phyloP scores from a whole-genome alignment of 2,113 vertebrate genomes.

The Eretmochelys imbricata region DNA sequence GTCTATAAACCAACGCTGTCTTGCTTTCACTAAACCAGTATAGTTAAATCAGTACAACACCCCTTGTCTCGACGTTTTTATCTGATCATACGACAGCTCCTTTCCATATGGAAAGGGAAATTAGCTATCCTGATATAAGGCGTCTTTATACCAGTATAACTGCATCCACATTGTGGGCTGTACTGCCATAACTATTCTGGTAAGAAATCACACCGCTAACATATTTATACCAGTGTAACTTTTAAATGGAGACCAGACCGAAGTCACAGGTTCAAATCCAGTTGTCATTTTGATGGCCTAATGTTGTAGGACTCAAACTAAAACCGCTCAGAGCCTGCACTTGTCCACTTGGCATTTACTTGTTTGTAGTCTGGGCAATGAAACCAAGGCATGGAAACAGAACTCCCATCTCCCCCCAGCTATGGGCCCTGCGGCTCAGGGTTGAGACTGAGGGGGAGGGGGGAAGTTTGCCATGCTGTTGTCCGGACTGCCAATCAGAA shows the following conservation, averaged over 20 bases:
- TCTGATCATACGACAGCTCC: not conserved
- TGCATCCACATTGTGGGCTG: not conserved
- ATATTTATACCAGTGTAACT: not conserved
- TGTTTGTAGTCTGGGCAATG: not conserved
- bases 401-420: not conserved
- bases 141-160: not conserved
- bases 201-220: not conserved
- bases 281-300: not conserved
- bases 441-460: too few species aligned
- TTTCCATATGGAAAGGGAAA: not conserved
- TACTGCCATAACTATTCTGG: not conserved
- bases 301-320: not conserved
- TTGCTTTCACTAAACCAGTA: not conserved
- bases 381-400: not conserved
- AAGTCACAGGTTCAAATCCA: not conserved
- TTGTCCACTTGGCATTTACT: not conserved
- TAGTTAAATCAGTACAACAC: not conserved
- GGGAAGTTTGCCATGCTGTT: not conserved
- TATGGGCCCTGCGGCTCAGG: too few species aligned
- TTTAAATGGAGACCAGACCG: not conserved
- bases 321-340: not conserved
- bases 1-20: not conserved
- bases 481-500: too few species aligned
- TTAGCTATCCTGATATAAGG: not conserved
- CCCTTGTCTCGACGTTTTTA: not conserved